phyloP scores from a whole-genome alignment of 2,797 vertebrate species.

The Oreonectes daqikongensis region DNA sequence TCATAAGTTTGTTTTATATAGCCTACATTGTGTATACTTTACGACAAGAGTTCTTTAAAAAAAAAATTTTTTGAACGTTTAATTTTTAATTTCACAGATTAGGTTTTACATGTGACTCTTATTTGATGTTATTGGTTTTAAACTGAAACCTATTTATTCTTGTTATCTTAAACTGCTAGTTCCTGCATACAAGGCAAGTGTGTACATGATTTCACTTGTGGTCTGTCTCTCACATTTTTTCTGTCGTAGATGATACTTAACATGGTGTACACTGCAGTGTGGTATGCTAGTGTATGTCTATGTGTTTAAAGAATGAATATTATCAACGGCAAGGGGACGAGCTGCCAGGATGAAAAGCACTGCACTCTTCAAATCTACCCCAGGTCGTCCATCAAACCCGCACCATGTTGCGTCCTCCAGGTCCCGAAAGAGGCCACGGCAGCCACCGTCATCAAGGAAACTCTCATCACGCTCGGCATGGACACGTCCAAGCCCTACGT shows the following conservation, averaged over 20 bases:
- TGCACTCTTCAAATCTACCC: slow-evolving; percentile 86
- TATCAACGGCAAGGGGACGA: slow-evolving; percentile 69
- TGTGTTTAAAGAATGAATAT: slow-evolving; percentile 83
- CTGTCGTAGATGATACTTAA: slow-evolving; percentile 48
- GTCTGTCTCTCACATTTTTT: slow-evolving; percentile 6
- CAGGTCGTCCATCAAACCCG: slow-evolving; percentile 69
- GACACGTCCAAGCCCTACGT: slow-evolving; percentile 76
- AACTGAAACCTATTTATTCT: background rate
- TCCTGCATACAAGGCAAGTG: slow-evolving; percentile 32
- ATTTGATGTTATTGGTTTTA: too few species aligned
- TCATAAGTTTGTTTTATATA: background rate
- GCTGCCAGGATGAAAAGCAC: slow-evolving; percentile 67
- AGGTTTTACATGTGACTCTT: too few species aligned
- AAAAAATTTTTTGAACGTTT: background rate
- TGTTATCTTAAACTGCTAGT: background rate
- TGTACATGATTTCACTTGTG: slow-evolving; percentile 28
- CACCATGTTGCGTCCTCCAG: slow-evolving; percentile 78
- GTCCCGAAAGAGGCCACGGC: slow-evolving; percentile 78
- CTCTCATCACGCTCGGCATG: slow-evolving; percentile 74
- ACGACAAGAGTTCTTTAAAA: too few species aligned
- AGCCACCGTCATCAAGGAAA: slow-evolving; percentile 77
- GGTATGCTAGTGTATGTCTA: slow-evolving; percentile 78
- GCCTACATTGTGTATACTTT: background rate
- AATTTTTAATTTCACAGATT: background rate
- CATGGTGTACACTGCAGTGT: slow-evolving; percentile 53